These are phyloP conservation scores for Diarsia mendica DNA, from an alignment of 2,888 invertebrate genomes.

Conservation along the genomic window DNA sequence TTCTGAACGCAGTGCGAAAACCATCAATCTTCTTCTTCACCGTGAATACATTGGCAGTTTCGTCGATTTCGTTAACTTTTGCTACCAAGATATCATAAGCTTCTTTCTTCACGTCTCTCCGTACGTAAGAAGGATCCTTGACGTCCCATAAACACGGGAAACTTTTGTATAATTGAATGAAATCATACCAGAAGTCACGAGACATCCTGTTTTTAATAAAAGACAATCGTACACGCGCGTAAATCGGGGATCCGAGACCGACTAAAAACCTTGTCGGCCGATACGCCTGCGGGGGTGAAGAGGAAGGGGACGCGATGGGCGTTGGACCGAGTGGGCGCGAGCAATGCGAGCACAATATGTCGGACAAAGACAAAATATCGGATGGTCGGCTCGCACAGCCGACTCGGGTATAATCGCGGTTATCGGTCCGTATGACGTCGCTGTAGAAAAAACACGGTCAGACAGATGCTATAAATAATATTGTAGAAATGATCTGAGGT, in stretches of 20 bases:
- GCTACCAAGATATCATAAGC: slow-evolving; percentile 45
- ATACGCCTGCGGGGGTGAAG: slow-evolving; percentile 23
- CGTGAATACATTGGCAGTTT: slow-evolving; percentile 28
- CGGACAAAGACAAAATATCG: slow-evolving; percentile 49
- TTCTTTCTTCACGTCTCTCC: slow-evolving; percentile 33
- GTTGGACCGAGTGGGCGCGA: slow-evolving; percentile 34
- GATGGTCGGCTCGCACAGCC: slow-evolving; percentile 37
- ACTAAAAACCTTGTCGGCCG: slow-evolving; percentile 48
- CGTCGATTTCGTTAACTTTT: slow-evolving; percentile 45
- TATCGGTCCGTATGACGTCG: slow-evolving; percentile 31
- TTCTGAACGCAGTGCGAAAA: slow-evolving; percentile 51
- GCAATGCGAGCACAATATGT: slow-evolving; percentile 1
- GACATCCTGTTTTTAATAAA: slow-evolving; percentile 33
- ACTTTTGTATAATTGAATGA: slow-evolving; percentile 50
- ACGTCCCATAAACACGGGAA: slow-evolving; percentile 51
- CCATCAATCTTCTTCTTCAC: slow-evolving; percentile 54
- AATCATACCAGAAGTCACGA: slow-evolving; percentile 56
- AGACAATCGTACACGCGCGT: slow-evolving; percentile 27
- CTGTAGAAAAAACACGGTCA: slow-evolving; percentile 18
- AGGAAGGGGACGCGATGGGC: not conserved
- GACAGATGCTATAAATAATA: slow-evolving; percentile 18
- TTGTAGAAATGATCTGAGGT: too few relatives aligned
- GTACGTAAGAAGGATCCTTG: slow-evolving; percentile 39
- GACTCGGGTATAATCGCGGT: slow-evolving; percentile 3
- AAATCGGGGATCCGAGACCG: slow-evolving; percentile 48